Evolutionary conservation across 2,888 invertebrate species (phyloP).

Genomic region (Bibio marci): DNA sequence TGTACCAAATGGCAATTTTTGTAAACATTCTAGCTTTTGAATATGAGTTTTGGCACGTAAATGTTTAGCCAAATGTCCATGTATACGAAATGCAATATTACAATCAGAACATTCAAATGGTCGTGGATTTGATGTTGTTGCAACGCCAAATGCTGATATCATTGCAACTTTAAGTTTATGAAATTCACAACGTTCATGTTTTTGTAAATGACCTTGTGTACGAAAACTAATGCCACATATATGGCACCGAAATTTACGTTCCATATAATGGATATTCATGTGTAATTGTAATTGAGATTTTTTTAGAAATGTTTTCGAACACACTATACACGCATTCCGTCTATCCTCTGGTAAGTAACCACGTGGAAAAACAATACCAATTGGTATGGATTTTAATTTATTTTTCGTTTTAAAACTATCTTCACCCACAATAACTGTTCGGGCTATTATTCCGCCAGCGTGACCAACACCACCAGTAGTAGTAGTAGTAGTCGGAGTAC

Average conservation of each 20-base stretch:
- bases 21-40: slow-evolving; percentile 79
- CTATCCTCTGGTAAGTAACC: slow-evolving; percentile 53
- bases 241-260: slow-evolving; percentile 79
- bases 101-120: slow-evolving; percentile 95
- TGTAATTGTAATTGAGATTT: slow-evolving; percentile 79
- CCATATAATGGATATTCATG: slow-evolving; percentile 91
- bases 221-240: slow-evolving; percentile 83
- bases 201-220: slow-evolving; percentile 79
- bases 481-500: slow-evolving; percentile 15
- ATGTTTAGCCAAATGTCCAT: slow-evolving; percentile 94
- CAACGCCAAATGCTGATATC: slow-evolving; percentile 69
- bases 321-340: slow-evolving; percentile 64
- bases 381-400: slow-evolving; percentile 3
- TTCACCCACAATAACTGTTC: slow-evolving; percentile 38
- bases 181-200: slow-evolving; percentile 80
- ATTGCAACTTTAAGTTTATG: slow-evolving; percentile 86
- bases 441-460: slow-evolving; percentile 23
- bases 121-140: slow-evolving; percentile 75
- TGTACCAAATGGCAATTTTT: slow-evolving; percentile 84
- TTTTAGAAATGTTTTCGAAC: slow-evolving; percentile 83
- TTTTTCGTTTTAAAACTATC: slow-evolving; percentile 33
- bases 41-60: slow-evolving; percentile 92
- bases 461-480: too few relatives aligned
- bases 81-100: slow-evolving; percentile 88
- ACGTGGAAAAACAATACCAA: slow-evolving; percentile 31